Conservation (phyloP, 2,797 vertebrate genomes). For the Sibirionetta formosa region DNA sequence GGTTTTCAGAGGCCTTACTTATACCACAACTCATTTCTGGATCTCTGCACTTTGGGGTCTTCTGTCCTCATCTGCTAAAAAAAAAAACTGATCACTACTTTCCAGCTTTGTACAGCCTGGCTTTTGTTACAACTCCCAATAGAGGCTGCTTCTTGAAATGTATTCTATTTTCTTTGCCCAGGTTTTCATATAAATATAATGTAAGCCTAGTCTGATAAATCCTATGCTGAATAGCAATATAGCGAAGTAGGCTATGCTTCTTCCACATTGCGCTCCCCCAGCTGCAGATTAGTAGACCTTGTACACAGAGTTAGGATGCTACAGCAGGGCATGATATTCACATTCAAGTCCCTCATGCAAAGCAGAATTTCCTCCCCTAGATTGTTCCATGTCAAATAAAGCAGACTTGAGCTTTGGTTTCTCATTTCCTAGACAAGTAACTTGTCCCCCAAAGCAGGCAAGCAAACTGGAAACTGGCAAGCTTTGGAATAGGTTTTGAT, state of each 20-base stretch:
- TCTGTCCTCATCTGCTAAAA: background rate
- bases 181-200: background rate
- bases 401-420: background rate
- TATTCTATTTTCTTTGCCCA: background rate
- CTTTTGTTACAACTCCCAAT: background rate
- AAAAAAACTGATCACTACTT: background rate
- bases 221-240: fast-evolving
- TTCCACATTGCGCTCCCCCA: fast-evolving
- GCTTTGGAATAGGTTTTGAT: background rate
- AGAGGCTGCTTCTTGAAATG: background rate
- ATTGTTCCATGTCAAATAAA: background rate
- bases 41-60: background rate
- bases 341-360: background rate
- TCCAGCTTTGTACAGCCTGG: background rate
- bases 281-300: background rate
- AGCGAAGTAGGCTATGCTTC: fast-evolving
- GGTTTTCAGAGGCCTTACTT: background rate
- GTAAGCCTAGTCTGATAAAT: fast-evolving
- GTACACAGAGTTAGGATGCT: background rate
- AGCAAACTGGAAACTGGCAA: background rate
- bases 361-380: background rate
- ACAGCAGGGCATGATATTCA: background rate
- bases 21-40: background rate
- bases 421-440: background rate
- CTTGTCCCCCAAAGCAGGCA: background rate